Evolutionary conservation across 2,113 vertebrate species (phyloP).

Genomic region (Catagonus wagneri): DNA sequence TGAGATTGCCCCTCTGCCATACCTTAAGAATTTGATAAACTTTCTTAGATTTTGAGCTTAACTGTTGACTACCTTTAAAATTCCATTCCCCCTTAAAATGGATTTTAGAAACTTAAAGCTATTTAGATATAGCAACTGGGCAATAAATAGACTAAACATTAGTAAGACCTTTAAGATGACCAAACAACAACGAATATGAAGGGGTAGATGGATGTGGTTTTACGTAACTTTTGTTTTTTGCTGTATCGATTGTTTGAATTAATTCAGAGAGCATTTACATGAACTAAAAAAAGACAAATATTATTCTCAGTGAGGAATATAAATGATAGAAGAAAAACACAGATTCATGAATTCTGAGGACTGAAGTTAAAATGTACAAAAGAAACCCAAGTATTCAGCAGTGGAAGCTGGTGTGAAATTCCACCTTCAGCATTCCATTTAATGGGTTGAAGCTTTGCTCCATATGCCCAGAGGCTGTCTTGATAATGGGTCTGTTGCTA

Average conservation of each 20-base stretch:
- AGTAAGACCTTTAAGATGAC: not conserved
- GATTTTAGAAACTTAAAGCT: not conserved
- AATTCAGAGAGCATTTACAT: not conserved
- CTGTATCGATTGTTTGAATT: not conserved
- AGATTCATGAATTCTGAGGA: not conserved
- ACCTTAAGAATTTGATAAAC: not conserved
- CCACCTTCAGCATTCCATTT: constrained; percentile 33
- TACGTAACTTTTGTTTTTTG: not conserved
- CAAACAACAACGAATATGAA: not conserved
- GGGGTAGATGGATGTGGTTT: not conserved
- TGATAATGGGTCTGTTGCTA: constrained; percentile 54
- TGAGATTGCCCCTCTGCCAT: not conserved
- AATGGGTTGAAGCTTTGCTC: constrained; percentile 40
- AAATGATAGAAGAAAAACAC: not conserved
- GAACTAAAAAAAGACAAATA: not conserved
- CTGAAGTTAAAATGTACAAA: constrained; percentile 29
- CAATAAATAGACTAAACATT: not conserved
- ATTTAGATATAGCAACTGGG: not conserved
- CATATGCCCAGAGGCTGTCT: constrained; percentile 30
- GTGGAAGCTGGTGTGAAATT: not conserved
- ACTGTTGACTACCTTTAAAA: not conserved
- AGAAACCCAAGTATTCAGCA: not conserved
- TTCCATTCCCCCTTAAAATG: not conserved
- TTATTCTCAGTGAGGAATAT: not conserved
- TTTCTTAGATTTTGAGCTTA: not conserved